phyloP scores from a whole-genome alignment of 2,888 invertebrate species.

The Aporophyla lueneburgensis region DNA sequence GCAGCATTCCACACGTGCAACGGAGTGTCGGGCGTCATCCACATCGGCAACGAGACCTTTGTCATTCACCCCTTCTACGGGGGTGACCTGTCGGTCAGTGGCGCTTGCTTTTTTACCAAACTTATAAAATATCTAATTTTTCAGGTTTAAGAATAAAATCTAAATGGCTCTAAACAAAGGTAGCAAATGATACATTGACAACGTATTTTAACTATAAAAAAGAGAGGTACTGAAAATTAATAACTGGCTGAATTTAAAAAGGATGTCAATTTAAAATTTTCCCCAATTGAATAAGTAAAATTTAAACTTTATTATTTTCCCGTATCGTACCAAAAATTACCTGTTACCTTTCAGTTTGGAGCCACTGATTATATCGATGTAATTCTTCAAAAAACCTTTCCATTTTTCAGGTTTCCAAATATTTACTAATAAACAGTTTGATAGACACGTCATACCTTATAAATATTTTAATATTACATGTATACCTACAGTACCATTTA shows the following conservation, averaged over 20 bases:
- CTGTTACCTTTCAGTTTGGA: not conserved
- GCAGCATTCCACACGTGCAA: conserved; percentile 99
- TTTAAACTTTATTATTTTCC: not conserved
- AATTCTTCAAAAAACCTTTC: not conserved
- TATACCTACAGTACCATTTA: not conserved
- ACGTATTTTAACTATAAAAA: too few relatives aligned
- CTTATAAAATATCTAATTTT: not conserved
- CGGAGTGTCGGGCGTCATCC: conserved; percentile 99
- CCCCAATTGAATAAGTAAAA: not conserved
- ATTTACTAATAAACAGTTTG: not conserved
- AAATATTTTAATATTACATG: not conserved
- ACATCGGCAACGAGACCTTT: conserved; percentile 99
- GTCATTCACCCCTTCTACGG: conserved; percentile 99
- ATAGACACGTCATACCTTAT: conserved; percentile 32
- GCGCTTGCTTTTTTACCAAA: conserved; percentile 65
- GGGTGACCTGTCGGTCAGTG: conserved; percentile 98
- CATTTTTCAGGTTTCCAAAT: not conserved
- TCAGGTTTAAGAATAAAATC: not conserved
- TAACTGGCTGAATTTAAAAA: too few relatives aligned
- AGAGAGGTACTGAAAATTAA: too few relatives aligned
- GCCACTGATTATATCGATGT: not conserved
- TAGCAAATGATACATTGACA: not conserved
- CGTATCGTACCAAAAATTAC: not conserved
- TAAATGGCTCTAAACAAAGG: not conserved
- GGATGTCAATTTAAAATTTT: too few relatives aligned